Evolutionary conservation across 2,797 vertebrate genomes (phyloP).

Genomic region (Pteropus rufus): DNA sequence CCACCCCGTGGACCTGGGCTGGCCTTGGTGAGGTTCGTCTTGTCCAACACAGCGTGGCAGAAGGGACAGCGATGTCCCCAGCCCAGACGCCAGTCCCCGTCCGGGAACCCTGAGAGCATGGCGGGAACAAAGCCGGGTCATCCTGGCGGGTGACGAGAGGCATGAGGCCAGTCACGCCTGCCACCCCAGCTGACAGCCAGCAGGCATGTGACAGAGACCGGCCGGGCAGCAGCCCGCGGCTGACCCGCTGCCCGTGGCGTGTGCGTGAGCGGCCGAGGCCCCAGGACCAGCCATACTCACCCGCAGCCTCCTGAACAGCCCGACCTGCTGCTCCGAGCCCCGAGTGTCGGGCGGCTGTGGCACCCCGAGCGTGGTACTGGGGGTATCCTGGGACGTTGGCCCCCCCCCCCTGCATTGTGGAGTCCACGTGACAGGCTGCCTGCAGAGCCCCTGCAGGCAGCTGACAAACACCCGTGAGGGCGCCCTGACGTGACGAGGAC

Average conservation of each 20-base stretch:
- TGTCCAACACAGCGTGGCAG: not conserved
- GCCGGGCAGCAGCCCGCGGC: rapidly evolving
- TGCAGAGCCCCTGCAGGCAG: no score
- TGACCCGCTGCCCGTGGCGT: not conserved
- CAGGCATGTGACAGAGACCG: not conserved
- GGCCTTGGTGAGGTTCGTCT: not conserved
- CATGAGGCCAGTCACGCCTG: not conserved
- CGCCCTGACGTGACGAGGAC: rapidly evolving
- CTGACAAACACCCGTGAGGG: not conserved
- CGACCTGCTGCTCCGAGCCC: not conserved
- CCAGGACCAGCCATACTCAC: rapidly evolving
- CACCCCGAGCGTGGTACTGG: no score
- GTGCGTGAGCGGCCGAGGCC: not conserved
- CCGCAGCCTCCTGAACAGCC: not conserved
- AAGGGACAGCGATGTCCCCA: no score
- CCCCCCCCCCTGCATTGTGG: not conserved
- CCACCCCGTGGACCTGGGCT: not conserved
- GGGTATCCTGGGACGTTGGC: no score
- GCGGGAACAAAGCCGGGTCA: not conserved
- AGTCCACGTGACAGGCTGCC: no score
- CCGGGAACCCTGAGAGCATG: not conserved
- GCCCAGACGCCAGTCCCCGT: not conserved
- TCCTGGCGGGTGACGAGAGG: not conserved
- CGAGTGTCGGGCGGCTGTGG: no score
- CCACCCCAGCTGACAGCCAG: not conserved